Base-by-base conservation (phyloP, 2,113 vertebrate species). In the Prietella phreatophila region DNA sequence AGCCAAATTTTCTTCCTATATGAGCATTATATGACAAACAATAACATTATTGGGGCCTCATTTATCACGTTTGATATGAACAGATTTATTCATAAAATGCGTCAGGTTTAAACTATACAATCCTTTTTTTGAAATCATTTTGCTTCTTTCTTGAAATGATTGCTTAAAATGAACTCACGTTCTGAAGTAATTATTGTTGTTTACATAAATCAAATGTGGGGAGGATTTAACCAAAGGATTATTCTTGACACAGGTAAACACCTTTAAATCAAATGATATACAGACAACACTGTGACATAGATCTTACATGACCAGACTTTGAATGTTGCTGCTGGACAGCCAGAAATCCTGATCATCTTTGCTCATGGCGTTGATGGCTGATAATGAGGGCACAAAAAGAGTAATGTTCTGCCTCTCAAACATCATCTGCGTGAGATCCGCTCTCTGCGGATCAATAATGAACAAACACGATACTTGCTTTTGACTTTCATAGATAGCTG, bases 341-440 rank as follows among this genome's bases (percentile, higher is more conserved):
- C 98, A 99, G 88, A 97, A 98, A 65, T 5, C 88, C 90, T 91
- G 96, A 63, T 98, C 96, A 0, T 96, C 94, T 60, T 94, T 81
- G 61, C 94, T 94, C 96, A 99, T 96, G 81, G 93, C 93, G 30
- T 91, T 84, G 65, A 96, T 89, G 8, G 97, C 97, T 89, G 92
- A 91, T 25, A 90, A 93, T 50, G 97, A 96, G 17, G 98, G 97
- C 86, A 97, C 95, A 0, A 99, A 94, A 55, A 99, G 73, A 0
- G 98, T 99, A 82, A 98, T 3, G 91, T 99, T 98, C 60, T 93
- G 89, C 53, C 88, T 14, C 1, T 93, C 90, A 0, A 94, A 93
- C 89, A 98, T 82, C 84, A 95, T 73, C 0, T 79, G 87, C 5
- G 91, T 95, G 56, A 97, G 90, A 82, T 95, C 93, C 0, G 96